Evolutionary conservation across 2,888 invertebrate genomes (phyloP), one percentile per base, ranked within the genome.

Genomic region (Campopleginae sp.): DNA sequence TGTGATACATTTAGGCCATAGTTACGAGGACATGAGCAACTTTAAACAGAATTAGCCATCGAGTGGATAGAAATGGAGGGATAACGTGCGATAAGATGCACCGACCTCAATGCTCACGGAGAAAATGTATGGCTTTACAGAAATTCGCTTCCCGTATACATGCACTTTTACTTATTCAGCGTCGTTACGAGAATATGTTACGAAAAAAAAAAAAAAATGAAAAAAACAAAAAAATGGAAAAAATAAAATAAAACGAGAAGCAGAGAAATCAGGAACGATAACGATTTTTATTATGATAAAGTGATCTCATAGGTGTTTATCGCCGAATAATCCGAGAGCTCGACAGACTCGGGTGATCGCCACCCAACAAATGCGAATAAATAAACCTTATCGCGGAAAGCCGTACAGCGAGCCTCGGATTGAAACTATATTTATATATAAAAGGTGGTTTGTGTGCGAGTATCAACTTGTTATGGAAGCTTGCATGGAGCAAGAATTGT

Each of bases 231-330:
- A 38, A 38, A 6, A 7, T 10, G 38, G 8, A 38, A 10, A 10
- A 38, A 5, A 72, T 6, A 46, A n/a, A 5, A 65, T 23, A 48
- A 51, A 51, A 23, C 4, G 33, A 54, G 48, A 54, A 44, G 23
- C 17, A 31, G 17, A 74, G 38, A 75, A 61, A 70, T 33, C 54
- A 54, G 17, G 46, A 5, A 33, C 70, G 79, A 80, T 76, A 84
- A 84, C 61, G 84, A 84, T 84, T 84, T 70, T 84, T 74, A 80
- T 84, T 80, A 74, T 77, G 84, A 84, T 84, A 77, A 77, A 84
- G 80, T 66, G 80, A 84, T 84, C 76, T 80, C 80, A 81, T 61
- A 76, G 77, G 80, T 80, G 80, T 80, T 84, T 84, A 84, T 84
- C 84, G 84, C 48, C 84, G 80, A 84, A 84, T 84, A 84, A 80